These are phyloP conservation scores for Proctacanthus coquilletti DNA, from an alignment of 1,140 invertebrate genomes.

Conservation along the genomic window DNA sequence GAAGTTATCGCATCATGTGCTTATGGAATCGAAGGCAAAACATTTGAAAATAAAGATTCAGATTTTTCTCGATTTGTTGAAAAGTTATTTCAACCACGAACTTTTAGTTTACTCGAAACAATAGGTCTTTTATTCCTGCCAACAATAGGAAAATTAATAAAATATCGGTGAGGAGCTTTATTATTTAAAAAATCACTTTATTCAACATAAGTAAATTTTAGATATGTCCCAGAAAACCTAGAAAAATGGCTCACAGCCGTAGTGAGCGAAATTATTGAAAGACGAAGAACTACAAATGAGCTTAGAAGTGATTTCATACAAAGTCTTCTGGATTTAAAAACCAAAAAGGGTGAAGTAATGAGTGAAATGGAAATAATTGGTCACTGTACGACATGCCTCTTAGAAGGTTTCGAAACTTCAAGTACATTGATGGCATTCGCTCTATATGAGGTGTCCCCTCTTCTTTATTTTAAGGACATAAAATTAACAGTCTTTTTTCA, in stretches of 20 bases:
- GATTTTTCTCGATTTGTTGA: conserved; percentile 10
- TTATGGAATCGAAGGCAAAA: conserved; percentile 14
- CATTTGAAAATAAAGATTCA: conserved; percentile 4
- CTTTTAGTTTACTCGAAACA: conserved; percentile 14
- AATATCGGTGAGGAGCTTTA: conserved; percentile 13
- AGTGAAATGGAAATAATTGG: conserved; percentile 10
- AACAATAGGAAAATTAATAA: conserved; percentile 6
- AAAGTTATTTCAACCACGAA: conserved; percentile 13
- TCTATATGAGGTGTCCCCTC: conserved; percentile 11
- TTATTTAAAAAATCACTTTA: not conserved
- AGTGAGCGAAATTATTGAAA: conserved; percentile 4
- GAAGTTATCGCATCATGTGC: conserved; percentile 16
- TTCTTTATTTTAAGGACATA: conserved; percentile 16
- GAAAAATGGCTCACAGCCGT: conserved; percentile 11
- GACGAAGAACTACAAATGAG: not conserved
- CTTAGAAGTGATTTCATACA: conserved; percentile 8
- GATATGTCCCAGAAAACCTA: conserved; percentile 11
- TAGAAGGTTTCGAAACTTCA: conserved; percentile 23
- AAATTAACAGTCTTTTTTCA: conserved; percentile 4
- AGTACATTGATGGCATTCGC: conserved; percentile 15
- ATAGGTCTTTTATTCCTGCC: conserved; percentile 15
- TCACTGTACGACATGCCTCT: conserved; percentile 15
- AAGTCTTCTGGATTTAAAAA: conserved; percentile 7
- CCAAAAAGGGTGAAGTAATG: conserved; percentile 3
- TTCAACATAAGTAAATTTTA: conserved; percentile 6